These are phyloP conservation scores for Pangasius larnaudii DNA, from an alignment of 2,797 vertebrate species.

Conservation along the genomic window DNA sequence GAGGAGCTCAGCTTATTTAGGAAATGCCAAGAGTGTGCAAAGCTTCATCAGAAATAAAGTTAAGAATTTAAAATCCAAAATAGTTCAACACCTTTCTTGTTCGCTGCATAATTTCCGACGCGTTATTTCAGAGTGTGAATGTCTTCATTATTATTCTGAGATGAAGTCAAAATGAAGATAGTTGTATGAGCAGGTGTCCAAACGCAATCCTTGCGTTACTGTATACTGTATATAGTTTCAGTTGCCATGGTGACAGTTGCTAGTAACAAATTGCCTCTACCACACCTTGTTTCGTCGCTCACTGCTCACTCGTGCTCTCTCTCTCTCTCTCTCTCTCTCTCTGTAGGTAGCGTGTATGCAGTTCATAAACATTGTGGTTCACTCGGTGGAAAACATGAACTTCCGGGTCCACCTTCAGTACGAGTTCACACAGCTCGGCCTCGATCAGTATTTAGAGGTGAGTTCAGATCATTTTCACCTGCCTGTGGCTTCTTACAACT, in stretches of 20 bases:
- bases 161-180: neutral
- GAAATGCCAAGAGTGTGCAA: neutral
- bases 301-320: neutral
- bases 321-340: constrained; percentile 20
- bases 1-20: neutral
- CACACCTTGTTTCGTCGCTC: neutral
- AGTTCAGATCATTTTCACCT: constrained; percentile 45
- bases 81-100: too few species aligned
- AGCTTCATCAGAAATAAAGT: neutral
- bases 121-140: neutral
- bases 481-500: neutral
- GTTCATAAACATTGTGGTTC: constrained; percentile 97
- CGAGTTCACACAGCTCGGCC: constrained; percentile 89
- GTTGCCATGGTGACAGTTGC: neutral
- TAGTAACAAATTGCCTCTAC: neutral
- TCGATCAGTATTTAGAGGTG: constrained; percentile 92
- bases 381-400: constrained; percentile 98
- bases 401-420: constrained; percentile 95
- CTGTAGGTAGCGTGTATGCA: constrained; percentile 95
- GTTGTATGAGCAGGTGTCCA: neutral
- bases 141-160: neutral
- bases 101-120: too few species aligned
- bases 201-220: neutral
- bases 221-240: neutral
- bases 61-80: too few species aligned